Evolutionary conservation across 2,113 vertebrate species (phyloP).

Genomic region (Uropsilus gracilis): DNA sequence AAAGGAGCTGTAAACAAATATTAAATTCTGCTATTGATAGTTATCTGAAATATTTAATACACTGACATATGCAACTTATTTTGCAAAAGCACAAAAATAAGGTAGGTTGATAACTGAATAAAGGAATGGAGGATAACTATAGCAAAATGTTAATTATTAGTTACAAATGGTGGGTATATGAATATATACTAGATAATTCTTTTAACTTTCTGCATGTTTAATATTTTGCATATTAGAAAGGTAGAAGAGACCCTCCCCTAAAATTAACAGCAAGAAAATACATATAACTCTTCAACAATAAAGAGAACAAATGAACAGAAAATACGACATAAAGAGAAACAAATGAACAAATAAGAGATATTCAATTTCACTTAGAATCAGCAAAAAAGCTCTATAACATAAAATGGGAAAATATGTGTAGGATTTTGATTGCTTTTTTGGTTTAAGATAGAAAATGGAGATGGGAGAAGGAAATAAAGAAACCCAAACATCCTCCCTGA

Average conservation of each 20-base stretch:
- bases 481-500: background rate
- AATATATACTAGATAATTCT: background rate
- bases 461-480: background rate
- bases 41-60: background rate
- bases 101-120: background rate
- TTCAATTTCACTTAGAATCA: background rate
- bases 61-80: background rate
- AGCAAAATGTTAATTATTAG: background rate
- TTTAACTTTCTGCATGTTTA: background rate
- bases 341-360: background rate
- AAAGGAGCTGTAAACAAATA: background rate
- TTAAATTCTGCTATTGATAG: background rate
- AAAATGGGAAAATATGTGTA: background rate
- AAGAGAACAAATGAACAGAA: background rate
- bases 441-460: background rate
- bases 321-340: background rate
- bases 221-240: background rate
- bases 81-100: conserved; percentile 39
- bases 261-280: background rate
- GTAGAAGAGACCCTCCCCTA: background rate
- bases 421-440: background rate
- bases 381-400: background rate
- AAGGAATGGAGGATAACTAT: background rate
- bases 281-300: background rate
- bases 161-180: background rate